Percentiles rank a stretch among this genome's conserved stretches.
Conservation (phyloP, 2,888 invertebrate genomes). For the Oasisia sp. region DNA sequence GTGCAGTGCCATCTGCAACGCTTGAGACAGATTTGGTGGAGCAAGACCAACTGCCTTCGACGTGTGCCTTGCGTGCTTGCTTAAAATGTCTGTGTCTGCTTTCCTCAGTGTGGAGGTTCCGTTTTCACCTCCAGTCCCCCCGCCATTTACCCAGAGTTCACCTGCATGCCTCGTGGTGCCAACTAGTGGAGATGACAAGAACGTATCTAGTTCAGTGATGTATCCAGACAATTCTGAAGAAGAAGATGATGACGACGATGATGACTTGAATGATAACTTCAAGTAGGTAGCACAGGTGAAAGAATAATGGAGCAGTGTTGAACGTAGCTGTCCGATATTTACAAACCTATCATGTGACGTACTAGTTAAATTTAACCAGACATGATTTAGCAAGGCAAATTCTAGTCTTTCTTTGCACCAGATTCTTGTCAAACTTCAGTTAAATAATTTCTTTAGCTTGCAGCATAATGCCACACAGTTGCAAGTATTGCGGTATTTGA, state of each 20-base stretch:
- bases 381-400: too few species aligned
- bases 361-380: not conserved
- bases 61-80: not conserved
- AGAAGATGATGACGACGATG: not conserved
- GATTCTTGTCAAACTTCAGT: not conserved
- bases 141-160: not conserved
- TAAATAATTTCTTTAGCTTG: not conserved
- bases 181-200: slow-evolving; percentile 1
- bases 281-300: not conserved
- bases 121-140: not conserved
- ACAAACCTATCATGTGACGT: too few species aligned
- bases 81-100: not conserved
- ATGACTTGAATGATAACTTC: not conserved
- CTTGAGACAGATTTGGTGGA: not conserved
- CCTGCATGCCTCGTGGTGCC: not conserved
- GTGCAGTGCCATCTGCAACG: not conserved
- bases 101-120: not conserved
- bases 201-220: not conserved
- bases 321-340: not conserved
- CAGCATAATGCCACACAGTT: not conserved
- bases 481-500: not conserved
- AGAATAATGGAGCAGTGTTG: not conserved
- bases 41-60: not conserved
- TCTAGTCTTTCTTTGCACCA: too few species aligned
- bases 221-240: not conserved